Conservation (phyloP, 2,113 vertebrate species). For the Nansenia antarctica region DNA sequence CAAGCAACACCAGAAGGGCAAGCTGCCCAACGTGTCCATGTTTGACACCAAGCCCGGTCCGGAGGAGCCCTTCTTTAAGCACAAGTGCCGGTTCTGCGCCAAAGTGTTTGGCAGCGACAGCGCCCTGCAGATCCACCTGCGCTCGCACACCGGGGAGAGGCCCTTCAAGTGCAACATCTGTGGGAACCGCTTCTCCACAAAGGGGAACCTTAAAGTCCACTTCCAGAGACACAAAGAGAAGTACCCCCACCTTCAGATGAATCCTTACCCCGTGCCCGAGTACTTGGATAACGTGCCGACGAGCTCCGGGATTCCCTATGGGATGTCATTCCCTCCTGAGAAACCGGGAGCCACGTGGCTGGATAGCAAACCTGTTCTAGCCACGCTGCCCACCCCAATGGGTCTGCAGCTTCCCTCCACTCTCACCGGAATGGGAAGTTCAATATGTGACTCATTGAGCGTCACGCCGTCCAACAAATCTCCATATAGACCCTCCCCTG, state of each 20-base stretch:
- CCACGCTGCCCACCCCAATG: slow-evolving; percentile 78
- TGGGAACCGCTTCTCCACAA: slow-evolving; percentile 98
- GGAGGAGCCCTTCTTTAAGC: slow-evolving; percentile 97
- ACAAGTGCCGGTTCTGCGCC: slow-evolving; percentile 98
- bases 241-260: slow-evolving; percentile 98
- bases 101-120: slow-evolving; percentile 99
- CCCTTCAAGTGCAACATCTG: slow-evolving; percentile 99
- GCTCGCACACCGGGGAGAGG: slow-evolving; percentile 95
- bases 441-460: slow-evolving; percentile 83
- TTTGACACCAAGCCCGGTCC: slow-evolving; percentile 90
- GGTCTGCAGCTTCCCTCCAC: slow-evolving; percentile 87
- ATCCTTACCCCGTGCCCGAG: slow-evolving; percentile 97
- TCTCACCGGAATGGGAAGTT: slow-evolving; percentile 73
- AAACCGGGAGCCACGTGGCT: slow-evolving; percentile 92
- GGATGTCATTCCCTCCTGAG: slow-evolving; percentile 93
- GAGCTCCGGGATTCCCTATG: slow-evolving; percentile 94
- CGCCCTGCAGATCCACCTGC: slow-evolving; percentile 97
- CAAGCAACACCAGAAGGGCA: slow-evolving; percentile 93
- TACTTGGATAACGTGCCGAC: slow-evolving; percentile 98
- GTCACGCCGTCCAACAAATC: slow-evolving; percentile 85
- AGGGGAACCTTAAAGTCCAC: slow-evolving; percentile 98
- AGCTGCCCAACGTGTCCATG: slow-evolving; percentile 86
- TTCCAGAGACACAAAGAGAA: slow-evolving; percentile 98
- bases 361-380: slow-evolving; percentile 89
- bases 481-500: slow-evolving; percentile 84